Base-by-base conservation (phyloP, 2,888 invertebrate species). In the Xestia c-nigrum region DNA sequence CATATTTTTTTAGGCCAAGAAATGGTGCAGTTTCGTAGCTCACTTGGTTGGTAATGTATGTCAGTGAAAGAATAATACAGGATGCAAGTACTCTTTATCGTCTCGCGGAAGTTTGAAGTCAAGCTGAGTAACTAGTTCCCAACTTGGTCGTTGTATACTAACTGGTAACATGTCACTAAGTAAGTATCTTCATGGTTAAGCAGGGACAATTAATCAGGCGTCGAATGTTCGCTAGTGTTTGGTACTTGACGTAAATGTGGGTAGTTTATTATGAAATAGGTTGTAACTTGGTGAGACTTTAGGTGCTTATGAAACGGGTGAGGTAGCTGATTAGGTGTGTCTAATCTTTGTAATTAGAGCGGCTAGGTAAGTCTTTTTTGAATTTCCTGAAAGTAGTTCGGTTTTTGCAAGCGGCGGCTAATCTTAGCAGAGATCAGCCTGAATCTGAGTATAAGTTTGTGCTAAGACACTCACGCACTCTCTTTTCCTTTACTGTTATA, bases 151-250 rank as follows among this genome's bases (percentile, higher is more conserved):
- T 31, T 67, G 61, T 57, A n/a, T 47, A 80, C 80, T 83, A 69
- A 85, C 83, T 71, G 76, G 71, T 63, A 72, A 83, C 75, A 85
- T 85, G 78, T 85, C 85, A 71, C 80, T 76, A 69, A 85, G 76
- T 77, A 80, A 74, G 78, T 83, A 71, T 80, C 82, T 68, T 74
- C 77, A 74, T 65, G 71, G 64, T 66, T 78, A 85, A 74, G 76
- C 65, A 74, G 64, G 72, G 43, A 80, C 74, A 83, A 76, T 85
- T 76, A 80, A 83, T 74, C 77, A 76, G 70, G 65, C 76, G 76
- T 47, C 77, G 74, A 74, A 73, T 75, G 59, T 59, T 72, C 61
- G 50, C 57, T 19, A 72, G 67, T 77, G 76, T 75, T 76, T 69
- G 46, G 40, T 63, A 24, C 68, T 72, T 66, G 65, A 85, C 24